These are phyloP conservation scores for Platyscapa corneri DNA, from an alignment of 1,140 invertebrate species.

Conservation along the genomic window DNA sequence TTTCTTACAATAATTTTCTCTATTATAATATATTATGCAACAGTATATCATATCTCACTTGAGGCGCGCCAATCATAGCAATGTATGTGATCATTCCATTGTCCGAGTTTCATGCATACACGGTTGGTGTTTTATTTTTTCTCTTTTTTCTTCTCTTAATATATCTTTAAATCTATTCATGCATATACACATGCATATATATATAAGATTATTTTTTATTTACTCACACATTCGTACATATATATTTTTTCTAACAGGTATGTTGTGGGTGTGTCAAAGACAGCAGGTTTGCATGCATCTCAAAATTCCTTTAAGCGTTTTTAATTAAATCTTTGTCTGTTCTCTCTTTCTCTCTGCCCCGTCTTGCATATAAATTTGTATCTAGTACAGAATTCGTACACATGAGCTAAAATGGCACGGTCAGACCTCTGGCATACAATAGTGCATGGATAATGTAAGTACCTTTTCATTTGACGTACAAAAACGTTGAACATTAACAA, in stretches of 20 bases:
- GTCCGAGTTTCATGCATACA: neutral
- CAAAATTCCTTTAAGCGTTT: constrained; percentile 42
- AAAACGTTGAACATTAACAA: constrained; percentile 46
- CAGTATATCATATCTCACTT: constrained; percentile 12
- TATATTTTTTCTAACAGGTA: neutral
- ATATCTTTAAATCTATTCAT: neutral
- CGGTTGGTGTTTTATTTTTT: neutral
- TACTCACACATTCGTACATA: neutral
- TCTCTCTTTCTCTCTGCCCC: neutral
- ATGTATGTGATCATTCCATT: constrained; percentile 23
- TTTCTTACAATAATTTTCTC: constrained; percentile 46
- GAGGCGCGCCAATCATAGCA: neutral
- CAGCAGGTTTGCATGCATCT: constrained; percentile 20
- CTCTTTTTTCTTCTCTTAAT: neutral
- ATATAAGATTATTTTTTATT: neutral
- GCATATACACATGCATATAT: neutral
- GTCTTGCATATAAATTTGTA: neutral
- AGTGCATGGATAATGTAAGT: neutral
- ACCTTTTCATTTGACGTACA: constrained; percentile 22
- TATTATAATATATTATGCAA: constrained; percentile 37
- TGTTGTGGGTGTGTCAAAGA: neutral
- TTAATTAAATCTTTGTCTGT: neutral
- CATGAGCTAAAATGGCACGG: neutral
- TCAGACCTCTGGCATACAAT: neutral
- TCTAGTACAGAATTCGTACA: constrained; percentile 8